Percentiles rank a stretch among this genome's conserved stretches.
Evolutionary conservation across 1,140 invertebrate genomes (phyloP).

Genomic region (Druon quercuslanigerum): DNA sequence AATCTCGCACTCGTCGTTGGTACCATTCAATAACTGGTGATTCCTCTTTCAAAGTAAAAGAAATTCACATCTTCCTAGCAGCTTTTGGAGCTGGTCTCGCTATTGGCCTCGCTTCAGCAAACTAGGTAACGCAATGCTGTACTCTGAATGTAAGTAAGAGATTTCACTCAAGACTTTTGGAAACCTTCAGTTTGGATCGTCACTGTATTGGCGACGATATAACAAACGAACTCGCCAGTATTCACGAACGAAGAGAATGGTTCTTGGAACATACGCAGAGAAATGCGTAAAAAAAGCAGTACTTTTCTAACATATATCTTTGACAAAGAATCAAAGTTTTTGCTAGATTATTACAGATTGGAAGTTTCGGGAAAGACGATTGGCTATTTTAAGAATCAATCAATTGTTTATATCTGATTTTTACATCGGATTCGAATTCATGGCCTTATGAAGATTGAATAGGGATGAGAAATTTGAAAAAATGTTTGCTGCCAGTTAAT

Average conservation of each 20-base stretch:
- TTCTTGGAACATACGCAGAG: constrained; percentile 41
- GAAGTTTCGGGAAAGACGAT: not conserved
- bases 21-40: constrained; percentile 81
- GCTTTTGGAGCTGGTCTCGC: constrained; percentile 85
- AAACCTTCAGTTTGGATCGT: constrained; percentile 34
- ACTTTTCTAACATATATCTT: constrained; percentile 6
- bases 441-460: too few species aligned
- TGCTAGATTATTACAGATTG: not conserved
- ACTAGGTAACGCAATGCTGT: constrained; percentile 67
- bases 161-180: constrained; percentile 32
- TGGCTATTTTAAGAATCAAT: not conserved
- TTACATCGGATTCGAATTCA: too few species aligned
- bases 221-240: constrained; percentile 49
- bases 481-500: too few species aligned
- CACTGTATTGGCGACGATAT: constrained; percentile 43
- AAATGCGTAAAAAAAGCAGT: constrained; percentile 15
- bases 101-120: constrained; percentile 77
- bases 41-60: constrained; percentile 79
- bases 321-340: not conserved
- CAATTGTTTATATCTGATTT: not conserved
- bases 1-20: constrained; percentile 82
- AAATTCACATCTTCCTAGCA: constrained; percentile 85
- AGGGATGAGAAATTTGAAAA: too few species aligned
- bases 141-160: constrained; percentile 63
- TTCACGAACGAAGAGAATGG: constrained; percentile 56